Conservation (phyloP, 2,113 vertebrate species). For the Sakesphorus luctuosus region DNA sequence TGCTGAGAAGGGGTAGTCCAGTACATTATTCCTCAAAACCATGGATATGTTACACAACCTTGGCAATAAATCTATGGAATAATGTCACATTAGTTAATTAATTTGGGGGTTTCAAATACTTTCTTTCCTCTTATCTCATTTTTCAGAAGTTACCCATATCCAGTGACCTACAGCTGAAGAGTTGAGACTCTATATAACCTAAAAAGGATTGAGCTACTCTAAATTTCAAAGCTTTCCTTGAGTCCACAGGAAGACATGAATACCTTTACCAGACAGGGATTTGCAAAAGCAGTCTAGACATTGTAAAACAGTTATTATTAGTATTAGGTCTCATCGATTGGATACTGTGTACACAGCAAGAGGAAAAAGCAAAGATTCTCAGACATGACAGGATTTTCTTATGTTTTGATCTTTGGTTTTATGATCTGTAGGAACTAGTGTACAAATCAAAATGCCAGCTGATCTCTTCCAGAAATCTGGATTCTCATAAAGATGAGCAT, state of each 20-base stretch:
- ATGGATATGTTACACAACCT: background rate
- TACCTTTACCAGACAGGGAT: background rate
- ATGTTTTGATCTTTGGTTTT: constrained; percentile 34
- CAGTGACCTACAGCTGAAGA: background rate
- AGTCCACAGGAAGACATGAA: background rate
- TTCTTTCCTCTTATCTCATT: background rate
- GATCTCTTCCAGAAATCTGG: background rate
- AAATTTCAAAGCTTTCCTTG: background rate
- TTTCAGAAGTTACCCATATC: background rate
- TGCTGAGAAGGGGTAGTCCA: background rate
- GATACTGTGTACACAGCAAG: background rate
- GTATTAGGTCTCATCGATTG: background rate
- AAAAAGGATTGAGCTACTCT: background rate
- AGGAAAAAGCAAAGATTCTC: background rate
- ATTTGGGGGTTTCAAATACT: background rate
- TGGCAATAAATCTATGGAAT: background rate
- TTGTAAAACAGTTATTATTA: background rate
- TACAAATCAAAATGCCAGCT: constrained; percentile 32
- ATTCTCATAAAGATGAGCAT: background rate
- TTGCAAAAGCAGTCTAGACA: background rate
- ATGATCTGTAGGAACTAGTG: background rate
- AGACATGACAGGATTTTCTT: background rate
- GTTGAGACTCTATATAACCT: background rate
- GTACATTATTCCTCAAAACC: background rate
- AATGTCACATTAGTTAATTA: background rate